Conservation (phyloP, 2,113 vertebrate genomes). For the Mesembrinibis cayennensis region DNA sequence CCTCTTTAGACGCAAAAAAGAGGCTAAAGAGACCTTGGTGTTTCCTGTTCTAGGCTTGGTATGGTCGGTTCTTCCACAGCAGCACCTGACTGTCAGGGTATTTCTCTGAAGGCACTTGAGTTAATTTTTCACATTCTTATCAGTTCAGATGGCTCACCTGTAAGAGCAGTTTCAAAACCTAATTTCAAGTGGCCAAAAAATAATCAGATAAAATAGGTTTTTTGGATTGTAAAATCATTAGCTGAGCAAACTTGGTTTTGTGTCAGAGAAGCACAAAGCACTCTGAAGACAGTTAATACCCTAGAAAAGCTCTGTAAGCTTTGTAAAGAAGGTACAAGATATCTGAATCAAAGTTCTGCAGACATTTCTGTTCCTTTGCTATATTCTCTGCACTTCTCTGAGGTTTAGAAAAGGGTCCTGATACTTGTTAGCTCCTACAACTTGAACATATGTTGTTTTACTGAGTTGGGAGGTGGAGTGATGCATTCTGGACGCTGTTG, state of each 20-base stretch:
- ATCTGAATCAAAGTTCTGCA: neutral
- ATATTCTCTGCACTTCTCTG: neutral
- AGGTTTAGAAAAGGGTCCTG: neutral
- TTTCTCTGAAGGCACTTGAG: constrained; percentile 10
- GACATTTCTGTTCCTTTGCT: neutral
- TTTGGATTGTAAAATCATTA: neutral
- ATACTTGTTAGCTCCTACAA: neutral
- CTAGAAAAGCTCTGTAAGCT: neutral
- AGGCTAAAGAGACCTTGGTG: neutral
- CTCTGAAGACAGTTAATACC: neutral
- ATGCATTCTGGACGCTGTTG: neutral
- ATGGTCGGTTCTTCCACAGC: neutral
- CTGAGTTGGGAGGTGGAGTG: neutral
- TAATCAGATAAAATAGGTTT: neutral
- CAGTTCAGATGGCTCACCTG: neutral
- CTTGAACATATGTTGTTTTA: neutral
- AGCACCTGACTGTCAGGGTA: neutral
- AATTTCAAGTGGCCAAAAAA: constrained; percentile 1
- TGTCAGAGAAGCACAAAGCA: neutral
- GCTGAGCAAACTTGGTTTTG: neutral
- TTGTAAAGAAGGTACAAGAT: neutral
- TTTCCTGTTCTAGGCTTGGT: neutral
- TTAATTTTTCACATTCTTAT: neutral
- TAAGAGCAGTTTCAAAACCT: neutral
- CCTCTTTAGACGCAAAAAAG: neutral